phyloP scores from a whole-genome alignment of 2,888 invertebrate species.

The Cheilosia vernalis region DNA sequence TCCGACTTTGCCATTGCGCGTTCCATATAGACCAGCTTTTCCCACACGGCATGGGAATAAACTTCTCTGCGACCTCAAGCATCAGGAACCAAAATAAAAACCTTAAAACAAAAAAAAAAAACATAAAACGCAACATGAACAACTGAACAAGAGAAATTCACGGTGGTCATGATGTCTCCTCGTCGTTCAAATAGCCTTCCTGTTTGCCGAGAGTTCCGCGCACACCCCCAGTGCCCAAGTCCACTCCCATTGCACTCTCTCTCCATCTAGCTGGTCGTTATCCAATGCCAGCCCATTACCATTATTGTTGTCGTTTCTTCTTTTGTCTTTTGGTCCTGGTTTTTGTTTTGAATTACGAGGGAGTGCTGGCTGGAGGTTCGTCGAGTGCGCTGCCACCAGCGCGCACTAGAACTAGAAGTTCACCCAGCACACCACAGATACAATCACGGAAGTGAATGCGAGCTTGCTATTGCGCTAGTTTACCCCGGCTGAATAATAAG shows the following conservation, averaged over 20 bases:
- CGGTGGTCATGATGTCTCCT: slow-evolving; percentile 71
- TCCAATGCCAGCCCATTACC: slow-evolving; percentile 56
- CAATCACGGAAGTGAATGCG: slow-evolving; percentile 74
- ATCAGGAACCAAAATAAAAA: not conserved
- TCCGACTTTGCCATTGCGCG: not conserved
- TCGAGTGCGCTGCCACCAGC: slow-evolving; percentile 44
- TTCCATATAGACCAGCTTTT: slow-evolving; percentile 6
- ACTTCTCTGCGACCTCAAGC: slow-evolving; percentile 19
- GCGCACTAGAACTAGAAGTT: slow-evolving; percentile 37
- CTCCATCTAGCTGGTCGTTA: slow-evolving; percentile 3
- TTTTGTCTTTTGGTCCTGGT: slow-evolving; percentile 47
- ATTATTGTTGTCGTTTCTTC: slow-evolving; percentile 64
- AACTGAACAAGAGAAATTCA: slow-evolving; percentile 49
- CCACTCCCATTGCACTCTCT: not conserved
- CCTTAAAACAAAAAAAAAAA: not conserved
- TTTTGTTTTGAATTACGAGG: slow-evolving; percentile 69
- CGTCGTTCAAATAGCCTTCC: slow-evolving; percentile 38
- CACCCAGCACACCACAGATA: slow-evolving; percentile 58
- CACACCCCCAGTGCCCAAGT: not conserved
- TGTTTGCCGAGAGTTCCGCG: slow-evolving; percentile 5
- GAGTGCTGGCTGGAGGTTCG: slow-evolving; percentile 62
- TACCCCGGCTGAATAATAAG: slow-evolving; percentile 66
- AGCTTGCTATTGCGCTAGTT: slow-evolving; percentile 41
- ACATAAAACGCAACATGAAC: slow-evolving; percentile 7
- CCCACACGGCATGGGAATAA: slow-evolving; percentile 37